Percentiles rank a stretch among this genome's conserved stretches.
Conservation (phyloP, 2,113 vertebrate species). For the Hyperopisus bebe region DNA sequence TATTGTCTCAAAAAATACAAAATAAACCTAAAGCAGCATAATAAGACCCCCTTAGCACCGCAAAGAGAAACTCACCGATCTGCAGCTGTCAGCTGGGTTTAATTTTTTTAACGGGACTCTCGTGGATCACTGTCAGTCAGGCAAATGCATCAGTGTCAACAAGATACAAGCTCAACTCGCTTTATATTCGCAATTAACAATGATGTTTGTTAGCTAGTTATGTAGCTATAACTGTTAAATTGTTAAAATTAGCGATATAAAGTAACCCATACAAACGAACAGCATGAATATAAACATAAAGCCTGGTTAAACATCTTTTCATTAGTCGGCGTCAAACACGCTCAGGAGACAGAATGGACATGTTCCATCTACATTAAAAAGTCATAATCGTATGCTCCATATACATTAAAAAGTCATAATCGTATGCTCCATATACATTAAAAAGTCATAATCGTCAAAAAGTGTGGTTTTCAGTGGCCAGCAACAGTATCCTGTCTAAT, state of each 20-base stretch:
- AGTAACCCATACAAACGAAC: background rate
- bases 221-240: background rate
- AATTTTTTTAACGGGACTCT: background rate
- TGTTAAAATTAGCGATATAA: background rate
- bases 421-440: no score
- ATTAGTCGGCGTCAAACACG: background rate
- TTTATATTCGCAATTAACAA: background rate
- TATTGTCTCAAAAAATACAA: background rate
- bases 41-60: background rate
- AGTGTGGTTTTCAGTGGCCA: background rate
- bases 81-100: background rate
- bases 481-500: background rate
- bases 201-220: background rate
- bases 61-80: no score
- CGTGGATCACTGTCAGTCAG: background rate
- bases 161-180: background rate
- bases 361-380: no score
- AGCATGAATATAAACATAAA: background rate
- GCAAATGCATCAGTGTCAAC: background rate
- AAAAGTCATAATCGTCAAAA: background rate
- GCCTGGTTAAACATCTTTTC: background rate
- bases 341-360: no score
- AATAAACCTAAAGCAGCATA: background rate
- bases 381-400: no score
- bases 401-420: no score